Conservation (phyloP, 2,113 vertebrate genomes). For the Pterocles burchelli region DNA sequence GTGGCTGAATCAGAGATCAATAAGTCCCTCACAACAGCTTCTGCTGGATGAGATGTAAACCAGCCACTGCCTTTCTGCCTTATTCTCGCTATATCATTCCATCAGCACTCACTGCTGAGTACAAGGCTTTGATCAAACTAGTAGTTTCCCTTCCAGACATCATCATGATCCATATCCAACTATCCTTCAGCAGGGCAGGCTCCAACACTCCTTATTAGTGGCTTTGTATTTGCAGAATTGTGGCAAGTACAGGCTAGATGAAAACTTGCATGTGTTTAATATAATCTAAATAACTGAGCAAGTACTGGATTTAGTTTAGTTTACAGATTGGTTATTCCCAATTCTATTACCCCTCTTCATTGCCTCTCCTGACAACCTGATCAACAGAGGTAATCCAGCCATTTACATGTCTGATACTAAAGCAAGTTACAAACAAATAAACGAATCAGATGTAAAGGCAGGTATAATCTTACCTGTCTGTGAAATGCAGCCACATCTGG, state of each 20-base stretch:
- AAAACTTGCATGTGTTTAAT: conserved; percentile 28
- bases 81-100: conserved; percentile 32
- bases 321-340: conserved; percentile 1
- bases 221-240: conserved; percentile 47
- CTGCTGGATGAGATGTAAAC: conserved; percentile 38
- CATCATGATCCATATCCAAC: conserved; percentile 43
- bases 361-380: not conserved
- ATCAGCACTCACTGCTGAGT: conserved; percentile 31
- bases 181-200: conserved; percentile 60
- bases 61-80: conserved; percentile 18
- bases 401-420: not conserved
- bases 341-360: not conserved
- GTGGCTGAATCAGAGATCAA: conserved; percentile 24
- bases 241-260: conserved; percentile 54
- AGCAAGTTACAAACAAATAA: not conserved
- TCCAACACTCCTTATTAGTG: conserved; percentile 48
- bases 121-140: conserved; percentile 54
- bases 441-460: not conserved
- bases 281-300: conserved; percentile 8
- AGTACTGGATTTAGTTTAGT: not conserved
- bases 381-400: not conserved
- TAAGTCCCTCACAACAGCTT: conserved; percentile 6
- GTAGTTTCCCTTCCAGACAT: conserved; percentile 62
- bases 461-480: not conserved
- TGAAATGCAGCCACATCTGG: not conserved